These are phyloP conservation scores for Porites rus DNA, from an alignment of 92 coral and sea anemone species.

Conservation along the genomic window DNA sequence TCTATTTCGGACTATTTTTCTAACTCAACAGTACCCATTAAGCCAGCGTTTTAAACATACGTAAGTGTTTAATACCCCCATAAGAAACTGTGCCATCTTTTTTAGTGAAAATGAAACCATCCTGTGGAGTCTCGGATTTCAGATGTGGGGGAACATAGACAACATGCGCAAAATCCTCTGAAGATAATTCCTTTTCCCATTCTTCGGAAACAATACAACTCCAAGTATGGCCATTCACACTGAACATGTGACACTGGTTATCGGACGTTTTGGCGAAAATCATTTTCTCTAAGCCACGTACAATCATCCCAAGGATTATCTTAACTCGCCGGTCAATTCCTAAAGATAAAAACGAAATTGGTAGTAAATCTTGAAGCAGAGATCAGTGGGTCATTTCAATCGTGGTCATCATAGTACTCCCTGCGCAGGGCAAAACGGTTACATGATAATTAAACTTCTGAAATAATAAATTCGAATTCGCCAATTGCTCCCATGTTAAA, in stretches of 20 bases:
- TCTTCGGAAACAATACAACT: slow-evolving; percentile 18
- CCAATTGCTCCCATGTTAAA: no score
- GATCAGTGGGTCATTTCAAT: no score
- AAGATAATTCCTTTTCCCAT: slow-evolving; percentile 13
- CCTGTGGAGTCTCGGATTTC: slow-evolving; percentile 18
- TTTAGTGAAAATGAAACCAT: background rate
- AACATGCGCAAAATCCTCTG: slow-evolving; percentile 24
- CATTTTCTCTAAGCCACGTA: background rate
- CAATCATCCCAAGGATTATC: slow-evolving; percentile 28
- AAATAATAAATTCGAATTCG: no score
- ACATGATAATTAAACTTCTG: no score
- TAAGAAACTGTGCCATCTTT: slow-evolving; percentile 34
- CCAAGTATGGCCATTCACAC: slow-evolving; percentile 30
- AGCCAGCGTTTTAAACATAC: no score
- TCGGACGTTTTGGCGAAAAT: slow-evolving; percentile 19
- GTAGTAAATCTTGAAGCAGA: no score
- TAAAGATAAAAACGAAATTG: background rate
- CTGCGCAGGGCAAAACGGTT: no score
- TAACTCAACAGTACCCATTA: no score
- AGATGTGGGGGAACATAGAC: slow-evolving; percentile 9
- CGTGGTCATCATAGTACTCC: no score
- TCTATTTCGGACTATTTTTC: no score
- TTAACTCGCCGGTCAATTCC: slow-evolving; percentile 37
- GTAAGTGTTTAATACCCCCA: slow-evolving; percentile 14
- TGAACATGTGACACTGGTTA: slow-evolving; percentile 31